A percentile compares a stretch with the other conserved stretches of the same genome.
Evolutionary conservation across 2,113 vertebrate genomes (phyloP).

Genomic region (Platycercus adscitus): DNA sequence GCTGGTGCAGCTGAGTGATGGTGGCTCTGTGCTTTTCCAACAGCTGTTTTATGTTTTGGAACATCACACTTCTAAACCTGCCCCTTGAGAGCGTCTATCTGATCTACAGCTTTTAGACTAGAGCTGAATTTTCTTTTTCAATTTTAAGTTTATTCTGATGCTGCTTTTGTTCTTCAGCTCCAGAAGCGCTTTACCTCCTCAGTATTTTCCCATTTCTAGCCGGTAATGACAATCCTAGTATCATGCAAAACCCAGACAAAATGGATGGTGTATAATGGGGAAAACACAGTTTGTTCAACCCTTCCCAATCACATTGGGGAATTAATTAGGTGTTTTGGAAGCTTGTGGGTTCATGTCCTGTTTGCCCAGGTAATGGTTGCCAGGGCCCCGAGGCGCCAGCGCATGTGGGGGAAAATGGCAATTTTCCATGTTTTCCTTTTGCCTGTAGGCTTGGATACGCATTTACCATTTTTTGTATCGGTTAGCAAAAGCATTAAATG

Average conservation of each 20-base stretch:
- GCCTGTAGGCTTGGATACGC: fast-evolving
- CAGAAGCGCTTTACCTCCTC: not conserved
- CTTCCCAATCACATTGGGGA: fast-evolving
- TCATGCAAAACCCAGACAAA: too few relatives aligned
- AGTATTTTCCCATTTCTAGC: not conserved
- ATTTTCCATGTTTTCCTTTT: not conserved
- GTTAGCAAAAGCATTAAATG: not conserved
- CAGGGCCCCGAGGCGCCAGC: not conserved
- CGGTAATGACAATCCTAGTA: not conserved
- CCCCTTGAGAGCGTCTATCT: not conserved
- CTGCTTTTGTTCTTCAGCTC: not conserved
- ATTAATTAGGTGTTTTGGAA: fast-evolving
- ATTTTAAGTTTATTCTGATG: fast-evolving
- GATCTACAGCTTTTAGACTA: not conserved
- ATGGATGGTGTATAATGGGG: fast-evolving
- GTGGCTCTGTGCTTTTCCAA: not conserved
- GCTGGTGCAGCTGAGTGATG: not conserved
- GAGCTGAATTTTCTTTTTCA: not conserved
- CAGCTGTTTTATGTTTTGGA: not conserved
- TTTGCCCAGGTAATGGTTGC: not conserved
- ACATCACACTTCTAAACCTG: not conserved
- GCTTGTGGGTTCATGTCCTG: not conserved
- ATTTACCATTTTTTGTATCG: fast-evolving
- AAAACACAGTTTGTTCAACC: not conserved
- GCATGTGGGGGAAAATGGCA: not conserved